A percentile compares a stretch with the other conserved stretches of the same genome.
phyloP scores from a whole-genome alignment of 2,888 invertebrate species.

The Tetheella fluctuosa region DNA sequence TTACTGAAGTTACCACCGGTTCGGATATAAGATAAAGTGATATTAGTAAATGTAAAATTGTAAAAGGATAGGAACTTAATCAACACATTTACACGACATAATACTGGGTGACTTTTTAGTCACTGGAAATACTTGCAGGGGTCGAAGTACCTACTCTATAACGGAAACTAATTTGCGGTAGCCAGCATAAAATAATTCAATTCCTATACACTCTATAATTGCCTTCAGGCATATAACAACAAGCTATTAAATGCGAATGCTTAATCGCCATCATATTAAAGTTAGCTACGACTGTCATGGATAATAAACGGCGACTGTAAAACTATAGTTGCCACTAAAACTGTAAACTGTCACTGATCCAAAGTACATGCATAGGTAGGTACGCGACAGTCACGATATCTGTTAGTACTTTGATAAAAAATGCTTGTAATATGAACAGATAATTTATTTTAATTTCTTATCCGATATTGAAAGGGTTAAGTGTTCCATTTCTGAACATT shows the following conservation, averaged over 20 bases:
- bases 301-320: constrained; percentile 22
- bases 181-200: constrained; percentile 24
- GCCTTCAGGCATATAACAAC: constrained; percentile 24
- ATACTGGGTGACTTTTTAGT: too few species aligned
- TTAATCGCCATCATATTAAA: constrained; percentile 20
- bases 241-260: constrained; percentile 24
- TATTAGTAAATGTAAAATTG: too few species aligned
- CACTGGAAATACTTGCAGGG: too few species aligned
- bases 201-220: constrained; percentile 25
- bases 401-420: too few species aligned
- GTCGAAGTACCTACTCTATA: constrained; percentile 4
- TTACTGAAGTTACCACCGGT: too few species aligned
- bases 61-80: too few species aligned
- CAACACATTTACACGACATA: too few species aligned
- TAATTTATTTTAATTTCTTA: not conserved
- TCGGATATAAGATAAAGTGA: too few species aligned
- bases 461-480: constrained; percentile 1
- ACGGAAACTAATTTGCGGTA: constrained; percentile 3
- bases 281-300: constrained; percentile 19
- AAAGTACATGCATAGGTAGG: constrained; percentile 16
- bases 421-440: too few species aligned
- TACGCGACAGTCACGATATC: constrained; percentile 34
- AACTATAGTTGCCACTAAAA: constrained; percentile 18
- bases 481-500: not conserved
- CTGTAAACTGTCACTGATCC: constrained; percentile 18